phyloP scores from a whole-genome alignment of 2,888 invertebrate genomes.

The Caenorhabditis uteleia region DNA sequence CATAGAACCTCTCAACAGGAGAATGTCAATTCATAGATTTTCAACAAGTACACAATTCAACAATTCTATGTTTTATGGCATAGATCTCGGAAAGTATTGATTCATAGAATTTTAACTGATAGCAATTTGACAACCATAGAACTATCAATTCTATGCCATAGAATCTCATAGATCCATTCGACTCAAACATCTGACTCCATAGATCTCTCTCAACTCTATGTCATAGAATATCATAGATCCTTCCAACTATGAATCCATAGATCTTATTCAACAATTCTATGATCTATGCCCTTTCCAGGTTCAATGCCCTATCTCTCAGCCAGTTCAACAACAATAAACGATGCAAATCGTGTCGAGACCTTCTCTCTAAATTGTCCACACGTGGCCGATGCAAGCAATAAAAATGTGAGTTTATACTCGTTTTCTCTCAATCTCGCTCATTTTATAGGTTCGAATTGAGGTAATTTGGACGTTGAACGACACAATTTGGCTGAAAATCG shows the following conservation, averaged over 20 bases:
- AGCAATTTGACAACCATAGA: no score
- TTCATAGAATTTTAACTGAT: no score
- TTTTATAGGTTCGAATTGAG: constrained; percentile 8
- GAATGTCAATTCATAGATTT: no score
- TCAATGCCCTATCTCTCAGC: constrained; percentile 18
- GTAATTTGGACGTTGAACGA: constrained; percentile 57
- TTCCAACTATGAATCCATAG: no score
- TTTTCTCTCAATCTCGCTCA: background rate
- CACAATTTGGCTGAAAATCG: constrained; percentile 56
- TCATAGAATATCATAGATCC: background rate
- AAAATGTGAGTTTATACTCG: constrained; percentile 24
- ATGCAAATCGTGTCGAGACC: constrained; percentile 36
- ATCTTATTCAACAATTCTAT: no score
- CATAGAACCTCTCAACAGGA: no score
- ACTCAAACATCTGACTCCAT: background rate
- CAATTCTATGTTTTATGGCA: no score
- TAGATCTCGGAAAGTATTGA: no score
- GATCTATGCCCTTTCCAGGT: constrained; percentile 1
- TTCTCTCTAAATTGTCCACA: constrained; percentile 57
- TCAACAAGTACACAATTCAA: no score
- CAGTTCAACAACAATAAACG: constrained; percentile 22
- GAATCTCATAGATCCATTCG: no score
- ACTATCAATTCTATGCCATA: no score
- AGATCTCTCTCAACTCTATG: background rate
- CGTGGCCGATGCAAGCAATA: constrained; percentile 48